Base-by-base conservation (phyloP, 2,113 vertebrate species). In the Eretmochelys imbricata region DNA sequence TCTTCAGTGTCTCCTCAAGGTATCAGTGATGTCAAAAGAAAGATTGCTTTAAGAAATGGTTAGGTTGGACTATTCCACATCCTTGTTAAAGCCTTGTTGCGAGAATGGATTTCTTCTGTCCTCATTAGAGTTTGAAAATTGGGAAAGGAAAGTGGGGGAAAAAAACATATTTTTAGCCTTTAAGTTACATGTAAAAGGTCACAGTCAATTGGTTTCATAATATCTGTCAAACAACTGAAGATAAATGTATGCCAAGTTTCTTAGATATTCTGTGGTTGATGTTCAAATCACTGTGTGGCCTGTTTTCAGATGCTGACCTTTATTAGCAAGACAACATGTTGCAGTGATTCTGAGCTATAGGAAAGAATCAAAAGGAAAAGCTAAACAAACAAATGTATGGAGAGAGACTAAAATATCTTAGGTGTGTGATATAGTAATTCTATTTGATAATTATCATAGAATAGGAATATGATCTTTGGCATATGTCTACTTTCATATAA, bases 301-400 rank as follows among this genome's bases (percentile, higher is more conserved):
- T 94, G 25, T 93, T 96, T 96, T 84, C 89, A 95, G 84, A 87
- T 42, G 8, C 29, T 91, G 88, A 96, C 86, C 80, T 96, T 97
- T 96, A 79, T 75, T 89, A 85, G 24, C 6, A 80, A 75, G 76
- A 92, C 95, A 91, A 91, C 16, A 80, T 80, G 84, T 85, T 46
- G 80, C 48, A 87, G 31, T 84, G 62, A 25, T 86, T 90, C 10
- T 87, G 48, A 93, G 62, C 93, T 29, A 51, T 53, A 82, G 12
- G 92, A 93, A 95, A 76, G n/a, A 31, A 85, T 9, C n/a, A 93
- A 93, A 91, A 49, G 35, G 3, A 81, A 95, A 86, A 80, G 49
- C 0, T 5, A 62, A 91, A 80, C 51, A 50, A 31, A 65, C 57
- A 57, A 17, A 91, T 89, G 79, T 14, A 53, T 49, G 89, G 4